A percentile compares a stretch with the other conserved stretches of the same genome.
Evolutionary conservation across 2,888 invertebrate species (phyloP).

Genomic region (Daptonema setosum): DNA sequence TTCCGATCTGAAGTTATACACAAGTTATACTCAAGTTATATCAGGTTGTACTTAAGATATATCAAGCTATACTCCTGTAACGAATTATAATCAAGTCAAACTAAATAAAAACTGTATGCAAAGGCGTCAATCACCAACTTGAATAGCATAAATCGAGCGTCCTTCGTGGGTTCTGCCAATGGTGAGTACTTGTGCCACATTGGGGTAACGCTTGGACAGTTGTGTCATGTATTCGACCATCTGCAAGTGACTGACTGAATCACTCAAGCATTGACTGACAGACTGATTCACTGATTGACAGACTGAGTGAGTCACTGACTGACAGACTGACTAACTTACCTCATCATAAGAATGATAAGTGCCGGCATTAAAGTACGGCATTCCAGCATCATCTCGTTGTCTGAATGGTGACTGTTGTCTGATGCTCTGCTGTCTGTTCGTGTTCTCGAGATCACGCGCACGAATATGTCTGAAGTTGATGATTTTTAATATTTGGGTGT

Average conservation of each 20-base stretch:
- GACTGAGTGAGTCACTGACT: too few relatives aligned
- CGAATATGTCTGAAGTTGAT: not conserved
- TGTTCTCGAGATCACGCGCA: not conserved
- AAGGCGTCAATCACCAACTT: not conserved
- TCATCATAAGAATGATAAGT: not conserved
- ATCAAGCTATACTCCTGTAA: too few relatives aligned
- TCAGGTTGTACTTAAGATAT: too few relatives aligned
- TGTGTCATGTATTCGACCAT: not conserved
- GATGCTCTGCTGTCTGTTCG: not conserved
- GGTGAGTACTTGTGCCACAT: not conserved
- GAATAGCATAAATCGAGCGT: conserved; percentile 1
- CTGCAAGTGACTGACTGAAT: not conserved
- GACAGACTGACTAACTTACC: too few relatives aligned
- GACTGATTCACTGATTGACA: too few relatives aligned
- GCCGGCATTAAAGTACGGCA: not conserved
- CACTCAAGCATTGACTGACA: too few relatives aligned
- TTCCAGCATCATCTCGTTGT: not conserved
- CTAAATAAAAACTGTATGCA: not conserved
- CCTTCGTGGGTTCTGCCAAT: conserved; percentile 7
- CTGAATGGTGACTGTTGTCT: not conserved
- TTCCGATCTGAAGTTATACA: not conserved
- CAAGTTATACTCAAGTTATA: not conserved
- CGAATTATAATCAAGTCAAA: too few relatives aligned
- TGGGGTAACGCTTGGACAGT: conserved; percentile 1
- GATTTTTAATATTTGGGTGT: too few relatives aligned